Evolutionary conservation across 1,140 invertebrate genomes (phyloP), one percentile per base, ranked within the genome.

Genomic region (Apis florea): DNA sequence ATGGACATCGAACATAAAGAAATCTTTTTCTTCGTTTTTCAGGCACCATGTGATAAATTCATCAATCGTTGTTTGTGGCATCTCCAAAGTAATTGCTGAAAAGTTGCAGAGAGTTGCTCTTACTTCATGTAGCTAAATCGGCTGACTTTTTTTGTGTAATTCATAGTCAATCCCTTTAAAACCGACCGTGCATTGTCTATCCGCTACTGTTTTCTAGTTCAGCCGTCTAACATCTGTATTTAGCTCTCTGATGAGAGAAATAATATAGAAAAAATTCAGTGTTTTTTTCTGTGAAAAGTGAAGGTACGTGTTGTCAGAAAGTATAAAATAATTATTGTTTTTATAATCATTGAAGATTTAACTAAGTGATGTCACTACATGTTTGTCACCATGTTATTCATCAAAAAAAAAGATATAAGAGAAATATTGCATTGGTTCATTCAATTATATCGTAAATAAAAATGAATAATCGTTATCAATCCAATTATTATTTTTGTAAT

Each of bases 61-160:
- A 24, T 5, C 13, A 4, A 40, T 21, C 11, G 17, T 63, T 15
- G 19, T 51, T 21, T 8, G 21, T 53, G 21, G 2, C 17, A 15
- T 75, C 5, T 53, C 1, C 0, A 49, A 9, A 21, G n/a, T 19
- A 13, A 10, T 1, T 19, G 17, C 19, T 40, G 24, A 19, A 21
- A n/a, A 1, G 15, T 40, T 40, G 31, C 5, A 40, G 31, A 40
- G 31, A 66, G 9, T 53, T 26, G 6, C 40, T 40, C 31, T 12
- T 11, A 26, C 51, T 63, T 49, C 47, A 59, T 31, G 56, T 21
- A 31, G 47, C 24, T n/a, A 24, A 31, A 77, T 26, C 31, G 21
- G 21, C 6, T 13, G 61, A 74, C 31, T 11, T 40, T 49, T 74
- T 66, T 66, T 51, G 13, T 40, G 49, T 73, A 72, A 73, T 31